Conservation (phyloP, 1,140 invertebrate genomes). For the Heliconius hermathena region DNA sequence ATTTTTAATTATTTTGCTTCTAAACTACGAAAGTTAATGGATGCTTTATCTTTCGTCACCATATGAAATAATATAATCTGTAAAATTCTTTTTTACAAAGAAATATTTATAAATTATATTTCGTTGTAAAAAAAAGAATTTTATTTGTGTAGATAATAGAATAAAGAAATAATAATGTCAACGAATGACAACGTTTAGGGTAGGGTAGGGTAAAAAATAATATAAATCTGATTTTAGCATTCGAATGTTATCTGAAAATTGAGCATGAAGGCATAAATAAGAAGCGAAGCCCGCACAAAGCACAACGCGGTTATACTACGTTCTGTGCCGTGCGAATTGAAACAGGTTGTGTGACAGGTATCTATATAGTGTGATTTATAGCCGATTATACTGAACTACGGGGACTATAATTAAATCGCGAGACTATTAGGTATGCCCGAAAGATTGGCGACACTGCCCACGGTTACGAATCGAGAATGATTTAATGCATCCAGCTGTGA, state of each 20-base stretch:
- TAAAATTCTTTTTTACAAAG: not conserved
- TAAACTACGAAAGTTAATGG: not conserved
- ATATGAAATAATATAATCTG: not conserved
- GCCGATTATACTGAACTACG: constrained; percentile 73
- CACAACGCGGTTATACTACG: constrained; percentile 51
- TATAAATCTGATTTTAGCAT: constrained; percentile 40
- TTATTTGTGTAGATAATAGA: constrained; percentile 15
- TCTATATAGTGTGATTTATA: constrained; percentile 77
- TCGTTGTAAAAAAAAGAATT: too few relatives aligned
- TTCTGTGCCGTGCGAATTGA: constrained; percentile 73
- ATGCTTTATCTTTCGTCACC: not conserved
- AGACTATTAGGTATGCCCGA: constrained; percentile 72
- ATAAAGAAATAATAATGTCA: constrained; percentile 20
- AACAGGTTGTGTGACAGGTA: constrained; percentile 80
- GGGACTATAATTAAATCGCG: constrained; percentile 77
- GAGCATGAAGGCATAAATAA: constrained; percentile 80
- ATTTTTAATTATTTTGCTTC: too few relatives aligned
- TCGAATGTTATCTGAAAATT: constrained; percentile 53
- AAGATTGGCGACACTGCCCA: constrained; percentile 73
- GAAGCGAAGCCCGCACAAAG: constrained; percentile 61
- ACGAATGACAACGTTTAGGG: constrained; percentile 44
- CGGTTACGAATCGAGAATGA: constrained; percentile 64
- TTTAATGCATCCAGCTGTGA: constrained; percentile 69
- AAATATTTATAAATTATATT: too few relatives aligned
- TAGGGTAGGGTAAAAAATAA: constrained; percentile 55